A percentile compares a stretch with the other conserved stretches of the same genome.
These are phyloP conservation scores for Lucilia cuprina DNA, from an alignment of 1,140 invertebrate species.

Conservation along the genomic window DNA sequence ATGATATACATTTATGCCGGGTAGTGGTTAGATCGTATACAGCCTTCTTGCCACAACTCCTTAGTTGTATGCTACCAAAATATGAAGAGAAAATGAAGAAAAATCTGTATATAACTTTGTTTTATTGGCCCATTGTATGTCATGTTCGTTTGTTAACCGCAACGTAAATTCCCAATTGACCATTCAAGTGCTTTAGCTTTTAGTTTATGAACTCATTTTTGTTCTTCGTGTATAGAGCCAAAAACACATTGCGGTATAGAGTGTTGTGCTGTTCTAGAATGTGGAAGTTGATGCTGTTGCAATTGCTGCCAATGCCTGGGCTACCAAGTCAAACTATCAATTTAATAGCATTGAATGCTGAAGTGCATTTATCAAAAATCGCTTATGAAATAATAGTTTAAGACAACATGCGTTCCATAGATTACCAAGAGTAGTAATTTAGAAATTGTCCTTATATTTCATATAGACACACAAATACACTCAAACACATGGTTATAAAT, in stretches of 20 bases:
- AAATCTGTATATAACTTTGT: slow-evolving; percentile 19
- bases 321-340: slow-evolving; percentile 29
- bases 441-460: slow-evolving; percentile 30
- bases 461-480: background rate
- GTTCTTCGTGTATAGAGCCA: slow-evolving; percentile 4
- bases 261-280: background rate
- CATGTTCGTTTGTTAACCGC: slow-evolving; percentile 23
- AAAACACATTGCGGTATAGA: slow-evolving; percentile 8
- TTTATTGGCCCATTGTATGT: slow-evolving; percentile 33
- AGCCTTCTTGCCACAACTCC: background rate
- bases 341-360: slow-evolving; percentile 32
- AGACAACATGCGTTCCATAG: slow-evolving; percentile 26
- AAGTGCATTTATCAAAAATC: slow-evolving; percentile 41
- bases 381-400: slow-evolving; percentile 39
- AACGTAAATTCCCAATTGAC: slow-evolving; percentile 30
- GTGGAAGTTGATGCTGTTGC: background rate
- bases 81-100: background rate
- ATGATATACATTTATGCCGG: background rate
- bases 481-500: no score
- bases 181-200: slow-evolving; percentile 31
- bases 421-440: slow-evolving; percentile 31
- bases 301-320: background rate
- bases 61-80: slow-evolving; percentile 11
- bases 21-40: background rate
- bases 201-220: slow-evolving; percentile 34